phyloP scores from a whole-genome alignment of 1,140 invertebrate genomes.

The Teleopsis dalmanni region DNA sequence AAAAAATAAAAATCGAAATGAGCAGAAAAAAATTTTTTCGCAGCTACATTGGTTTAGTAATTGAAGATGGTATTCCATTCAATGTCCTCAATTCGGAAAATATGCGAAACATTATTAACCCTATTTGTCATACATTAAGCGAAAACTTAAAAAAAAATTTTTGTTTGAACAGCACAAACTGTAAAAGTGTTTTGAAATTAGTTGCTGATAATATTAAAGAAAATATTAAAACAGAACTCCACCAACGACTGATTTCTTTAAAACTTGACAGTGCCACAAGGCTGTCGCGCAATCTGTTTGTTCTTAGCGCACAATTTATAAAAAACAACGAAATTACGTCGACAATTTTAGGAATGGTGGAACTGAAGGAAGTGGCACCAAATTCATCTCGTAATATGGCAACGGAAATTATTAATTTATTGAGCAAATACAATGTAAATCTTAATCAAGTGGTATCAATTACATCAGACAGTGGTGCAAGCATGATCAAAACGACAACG shows the following conservation, averaged over 20 bases:
- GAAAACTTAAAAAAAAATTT: background rate
- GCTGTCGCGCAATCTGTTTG: slow-evolving; percentile 9
- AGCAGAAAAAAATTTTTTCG: slow-evolving; percentile 9
- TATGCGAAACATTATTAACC: slow-evolving; percentile 4
- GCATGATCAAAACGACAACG: background rate
- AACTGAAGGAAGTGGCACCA: slow-evolving; percentile 9
- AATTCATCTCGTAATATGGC: slow-evolving; percentile 6
- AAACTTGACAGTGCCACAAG: slow-evolving; percentile 2
- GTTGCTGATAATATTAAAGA: background rate
- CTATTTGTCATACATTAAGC: background rate
- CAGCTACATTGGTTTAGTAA: slow-evolving; percentile 10
- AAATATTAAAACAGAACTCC: background rate
- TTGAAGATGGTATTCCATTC: background rate
- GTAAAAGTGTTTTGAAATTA: background rate
- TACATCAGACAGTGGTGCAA: background rate
- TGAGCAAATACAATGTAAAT: slow-evolving; percentile 1
- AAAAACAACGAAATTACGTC: slow-evolving; percentile 10
- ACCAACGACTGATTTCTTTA: background rate
- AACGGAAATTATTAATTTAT: background rate
- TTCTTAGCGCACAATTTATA: slow-evolving; percentile 10
- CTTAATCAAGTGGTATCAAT: background rate
- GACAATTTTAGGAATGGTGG: slow-evolving; percentile 12
- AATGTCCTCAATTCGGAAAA: background rate
- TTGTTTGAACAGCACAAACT: background rate
- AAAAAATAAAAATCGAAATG: slow-evolving; percentile 4